Percentiles rank a stretch among this genome's conserved stretches.
phyloP scores from a whole-genome alignment of 2,113 vertebrate species.

The Pseudopodoces humilis region DNA sequence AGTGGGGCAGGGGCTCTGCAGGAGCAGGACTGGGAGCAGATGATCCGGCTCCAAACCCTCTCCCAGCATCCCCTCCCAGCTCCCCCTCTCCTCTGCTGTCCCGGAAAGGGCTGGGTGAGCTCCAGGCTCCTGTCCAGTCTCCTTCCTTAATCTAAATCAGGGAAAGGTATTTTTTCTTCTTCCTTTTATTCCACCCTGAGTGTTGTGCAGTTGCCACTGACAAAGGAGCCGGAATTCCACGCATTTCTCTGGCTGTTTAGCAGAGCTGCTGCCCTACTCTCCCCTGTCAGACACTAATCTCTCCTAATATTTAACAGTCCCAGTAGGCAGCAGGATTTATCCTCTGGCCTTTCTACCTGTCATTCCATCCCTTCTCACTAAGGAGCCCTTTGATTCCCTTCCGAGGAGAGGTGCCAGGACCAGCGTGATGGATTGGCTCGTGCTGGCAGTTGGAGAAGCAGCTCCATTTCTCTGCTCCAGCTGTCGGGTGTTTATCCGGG shows the following conservation, averaged over 20 bases:
- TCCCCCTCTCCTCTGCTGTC: not conserved
- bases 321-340: slow-evolving; percentile 72
- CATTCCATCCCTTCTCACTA: slow-evolving; percentile 75
- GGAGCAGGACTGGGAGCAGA: not conserved
- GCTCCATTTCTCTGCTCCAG: slow-evolving; percentile 58
- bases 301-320: slow-evolving; percentile 76
- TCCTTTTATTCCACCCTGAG: slow-evolving; percentile 27
- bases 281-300: slow-evolving; percentile 72
- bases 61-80: not conserved
- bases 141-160: slow-evolving; percentile 34
- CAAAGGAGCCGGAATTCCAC: slow-evolving; percentile 66
- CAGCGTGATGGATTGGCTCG: slow-evolving; percentile 65
- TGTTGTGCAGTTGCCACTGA: slow-evolving; percentile 52
- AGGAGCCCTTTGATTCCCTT: slow-evolving; percentile 72
- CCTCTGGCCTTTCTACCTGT: slow-evolving; percentile 73
- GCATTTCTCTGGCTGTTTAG: slow-evolving; percentile 67
- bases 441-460: slow-evolving; percentile 61
- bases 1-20: not conserved
- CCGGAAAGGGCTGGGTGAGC: not conserved
- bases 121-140: not conserved
- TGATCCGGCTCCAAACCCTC: not conserved
- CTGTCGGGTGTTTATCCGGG: slow-evolving; percentile 64
- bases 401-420: slow-evolving; percentile 72
- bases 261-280: slow-evolving; percentile 69
- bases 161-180: slow-evolving; percentile 17